Conservation (phyloP, 2,888 invertebrate species). For the Athalia rosae region DNA sequence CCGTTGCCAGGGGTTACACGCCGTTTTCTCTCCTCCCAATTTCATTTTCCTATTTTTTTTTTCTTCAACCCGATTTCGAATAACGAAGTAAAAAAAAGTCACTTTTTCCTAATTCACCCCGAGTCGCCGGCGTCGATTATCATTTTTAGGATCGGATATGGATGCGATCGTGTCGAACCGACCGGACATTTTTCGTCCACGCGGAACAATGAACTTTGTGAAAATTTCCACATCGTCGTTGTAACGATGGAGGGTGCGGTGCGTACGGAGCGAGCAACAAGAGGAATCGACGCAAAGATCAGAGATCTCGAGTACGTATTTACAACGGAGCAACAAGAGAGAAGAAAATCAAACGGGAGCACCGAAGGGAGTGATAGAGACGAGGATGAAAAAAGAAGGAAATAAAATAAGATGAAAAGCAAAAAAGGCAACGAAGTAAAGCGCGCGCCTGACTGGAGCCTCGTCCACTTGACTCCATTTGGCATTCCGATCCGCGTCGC, state of each 20-base stretch:
- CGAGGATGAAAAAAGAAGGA: background rate
- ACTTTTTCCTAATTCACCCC: no score
- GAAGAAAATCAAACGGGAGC: background rate
- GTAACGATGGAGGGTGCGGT: constrained; percentile 5
- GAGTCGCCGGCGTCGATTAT: no score
- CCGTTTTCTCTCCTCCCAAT: background rate
- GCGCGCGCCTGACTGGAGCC: constrained; percentile 57
- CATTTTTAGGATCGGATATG: no score
- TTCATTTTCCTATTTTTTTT: background rate
- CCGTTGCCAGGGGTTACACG: constrained; percentile 14
- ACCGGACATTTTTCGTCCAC: no score
- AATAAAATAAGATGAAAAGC: background rate
- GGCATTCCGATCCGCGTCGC: constrained; percentile 49
- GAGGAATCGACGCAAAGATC: background rate
- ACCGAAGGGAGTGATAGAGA: background rate
- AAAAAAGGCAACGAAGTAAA: background rate
- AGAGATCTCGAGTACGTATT: background rate
- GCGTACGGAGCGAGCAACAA: background rate
- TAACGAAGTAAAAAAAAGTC: background rate
- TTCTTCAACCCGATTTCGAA: background rate
- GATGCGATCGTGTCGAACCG: no score
- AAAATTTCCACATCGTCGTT: constrained; percentile 22
- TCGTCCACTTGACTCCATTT: constrained; percentile 67
- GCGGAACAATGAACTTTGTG: background rate
- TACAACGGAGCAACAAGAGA: constrained; percentile 9